Evolutionary conservation across 2,113 vertebrate species (phyloP), one percentile per base, ranked within the genome.

Genomic region (Mustelus asterias): DNA sequence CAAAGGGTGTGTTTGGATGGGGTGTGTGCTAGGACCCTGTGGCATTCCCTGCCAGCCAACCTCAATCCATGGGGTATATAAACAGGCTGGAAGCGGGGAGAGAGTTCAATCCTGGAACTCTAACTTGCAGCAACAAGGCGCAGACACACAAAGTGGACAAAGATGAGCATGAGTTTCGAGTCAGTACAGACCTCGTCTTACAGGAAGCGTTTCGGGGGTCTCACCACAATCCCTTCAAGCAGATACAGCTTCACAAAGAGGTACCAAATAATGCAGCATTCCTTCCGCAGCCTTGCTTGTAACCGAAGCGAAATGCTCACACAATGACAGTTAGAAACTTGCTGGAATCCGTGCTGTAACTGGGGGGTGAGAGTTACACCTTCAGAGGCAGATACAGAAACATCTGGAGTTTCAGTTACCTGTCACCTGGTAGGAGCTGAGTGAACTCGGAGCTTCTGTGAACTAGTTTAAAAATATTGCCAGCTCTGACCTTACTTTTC

Each of bases 211-310:
- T 93, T 93, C 3, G 89, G 89, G 33, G n/a, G 60, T 22, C 33
- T 65, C 89, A n/a, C 29, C 60, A 22, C 89, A 16, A 3, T 37
- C 20, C 89, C 89, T 10, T 29, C 60, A 1, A 67, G 89, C 89
- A 93, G 89, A 93, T 93, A n/a, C 89, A 93, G 89, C 29, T 93
- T 65, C 60, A 93, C 60, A n/a, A 93, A 93, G 89, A 93, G 89
- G 89, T 92, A 92, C 58, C 80, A 60, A 60, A 7, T 92, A 63
- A 60, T 18, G 29, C 58, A 63, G 14, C 58, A 58, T 33, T 16
- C 88, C 26, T 41, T 18, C 29, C 3, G 5, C 88, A n/a, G 13
- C 29, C 33, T 44, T n/a, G 29, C 14, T 3, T 63, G 58, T 60
- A n/a, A 63, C 29, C 88, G 6, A 18, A 83, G 37, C 80, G 7